These are phyloP conservation scores for Pipa parva DNA, from an alignment of 2,113 vertebrate species.

Conservation along the genomic window DNA sequence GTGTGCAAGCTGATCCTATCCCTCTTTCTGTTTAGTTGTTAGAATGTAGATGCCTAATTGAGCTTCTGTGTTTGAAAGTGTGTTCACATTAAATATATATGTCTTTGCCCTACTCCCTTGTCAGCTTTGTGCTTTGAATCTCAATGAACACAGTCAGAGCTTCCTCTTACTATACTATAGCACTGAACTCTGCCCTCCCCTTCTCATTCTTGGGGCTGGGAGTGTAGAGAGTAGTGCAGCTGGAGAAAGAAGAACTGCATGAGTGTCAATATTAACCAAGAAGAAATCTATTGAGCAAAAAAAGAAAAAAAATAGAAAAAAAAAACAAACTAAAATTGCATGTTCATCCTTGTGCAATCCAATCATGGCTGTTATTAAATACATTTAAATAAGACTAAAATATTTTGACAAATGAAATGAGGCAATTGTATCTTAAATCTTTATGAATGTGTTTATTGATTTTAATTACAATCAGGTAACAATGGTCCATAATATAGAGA, in stretches of 20 bases:
- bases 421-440: no score
- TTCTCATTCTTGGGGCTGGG: conserved; percentile 4
- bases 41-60: conserved; percentile 6
- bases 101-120: conserved; percentile 4
- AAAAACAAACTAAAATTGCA: not conserved
- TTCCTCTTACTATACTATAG: not conserved
- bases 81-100: conserved; percentile 29
- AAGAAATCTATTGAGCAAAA: no score
- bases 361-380: no score
- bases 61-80: not conserved
- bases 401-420: no score
- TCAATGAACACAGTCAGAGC: conserved; percentile 4
- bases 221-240: not conserved
- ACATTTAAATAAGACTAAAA: no score
- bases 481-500: no score
- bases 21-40: not conserved
- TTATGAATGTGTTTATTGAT: no score
- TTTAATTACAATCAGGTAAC: no score
- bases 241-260: not conserved
- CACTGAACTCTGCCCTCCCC: conserved; percentile 11
- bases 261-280: conserved; percentile 1
- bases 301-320: not conserved
- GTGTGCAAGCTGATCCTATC: not conserved
- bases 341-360: not conserved
- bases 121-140: conserved; percentile 6